These are phyloP conservation scores for Zeus faber DNA, from an alignment of 2,113 vertebrate species.

Conservation along the genomic window DNA sequence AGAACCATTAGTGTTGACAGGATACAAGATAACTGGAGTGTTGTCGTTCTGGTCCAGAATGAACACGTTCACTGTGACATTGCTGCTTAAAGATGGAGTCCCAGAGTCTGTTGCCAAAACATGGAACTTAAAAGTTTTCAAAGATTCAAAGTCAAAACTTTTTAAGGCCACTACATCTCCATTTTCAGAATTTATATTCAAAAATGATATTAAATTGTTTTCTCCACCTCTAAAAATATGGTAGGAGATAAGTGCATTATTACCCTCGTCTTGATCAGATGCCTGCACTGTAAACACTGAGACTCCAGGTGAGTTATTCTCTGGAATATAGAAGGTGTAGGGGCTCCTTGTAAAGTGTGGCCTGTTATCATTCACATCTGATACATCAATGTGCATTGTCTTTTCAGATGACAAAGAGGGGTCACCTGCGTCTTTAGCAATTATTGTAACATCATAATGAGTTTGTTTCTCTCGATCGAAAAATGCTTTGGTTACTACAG, in stretches of 20 bases:
- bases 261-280: constrained; percentile 42
- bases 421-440: constrained; percentile 45
- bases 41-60: constrained; percentile 54
- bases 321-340: constrained; percentile 48
- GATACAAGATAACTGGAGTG: constrained; percentile 36
- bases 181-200: constrained; percentile 50
- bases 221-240: background rate
- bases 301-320: constrained; percentile 49
- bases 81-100: constrained; percentile 35
- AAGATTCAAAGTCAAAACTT: constrained; percentile 49
- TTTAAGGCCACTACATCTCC: constrained; percentile 37
- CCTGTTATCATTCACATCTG: constrained; percentile 62
- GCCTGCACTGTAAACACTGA: constrained; percentile 51
- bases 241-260: constrained; percentile 52
- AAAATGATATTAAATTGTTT: constrained; percentile 15
- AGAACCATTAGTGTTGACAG: constrained; percentile 6
- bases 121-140: constrained; percentile 53
- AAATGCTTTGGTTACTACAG: constrained; percentile 35
- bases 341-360: constrained; percentile 50
- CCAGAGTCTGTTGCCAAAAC: constrained; percentile 33
- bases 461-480: constrained; percentile 46
- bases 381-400: constrained; percentile 36
- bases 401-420: constrained; percentile 42
- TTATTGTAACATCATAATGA: constrained; percentile 46
- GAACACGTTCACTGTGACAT: constrained; percentile 38